Percentiles rank a stretch among this genome's conserved stretches.
Evolutionary conservation across 1,140 invertebrate species (phyloP).

Genomic region (Penaeus vannamei): DNA sequence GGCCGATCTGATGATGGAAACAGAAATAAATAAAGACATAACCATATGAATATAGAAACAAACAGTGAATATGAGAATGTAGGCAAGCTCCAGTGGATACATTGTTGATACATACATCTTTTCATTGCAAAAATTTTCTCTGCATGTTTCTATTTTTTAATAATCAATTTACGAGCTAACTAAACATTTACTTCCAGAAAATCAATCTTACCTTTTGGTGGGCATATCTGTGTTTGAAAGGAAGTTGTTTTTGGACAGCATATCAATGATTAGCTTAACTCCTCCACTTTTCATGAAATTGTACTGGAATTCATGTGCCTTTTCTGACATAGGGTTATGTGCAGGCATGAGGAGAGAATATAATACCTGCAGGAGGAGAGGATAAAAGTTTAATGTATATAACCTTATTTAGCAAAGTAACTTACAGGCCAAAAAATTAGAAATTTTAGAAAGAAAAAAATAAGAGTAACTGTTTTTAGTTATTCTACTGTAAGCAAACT

Average conservation of each 20-base stretch:
- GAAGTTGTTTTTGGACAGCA: slow-evolving; percentile 91
- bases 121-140: too few relatives aligned
- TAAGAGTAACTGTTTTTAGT: too few relatives aligned
- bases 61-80: too few relatives aligned
- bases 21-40: not conserved
- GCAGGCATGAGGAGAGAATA: slow-evolving; percentile 95
- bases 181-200: not conserved
- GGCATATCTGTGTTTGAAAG: slow-evolving; percentile 85
- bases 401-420: not conserved
- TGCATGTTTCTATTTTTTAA: too few relatives aligned
- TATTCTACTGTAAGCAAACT: too few relatives aligned
- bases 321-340: slow-evolving; percentile 84
- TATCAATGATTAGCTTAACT: slow-evolving; percentile 84
- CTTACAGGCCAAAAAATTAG: too few relatives aligned
- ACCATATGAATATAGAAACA: not conserved
- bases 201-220: slow-evolving; percentile 78
- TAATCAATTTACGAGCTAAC: not conserved
- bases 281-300: slow-evolving; percentile 91
- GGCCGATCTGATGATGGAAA: slow-evolving; percentile 77
- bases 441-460: too few relatives aligned
- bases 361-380: slow-evolving; percentile 79
- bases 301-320: slow-evolving; percentile 88
- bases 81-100: too few relatives aligned
- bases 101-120: too few relatives aligned
- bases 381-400: slow-evolving; percentile 67